Percentiles rank a stretch among this genome's conserved stretches.
These are phyloP conservation scores for Morbakka virulenta DNA, from an alignment of 30 jellyfish, hydroid and myxozoan genomes.

Conservation along the genomic window DNA sequence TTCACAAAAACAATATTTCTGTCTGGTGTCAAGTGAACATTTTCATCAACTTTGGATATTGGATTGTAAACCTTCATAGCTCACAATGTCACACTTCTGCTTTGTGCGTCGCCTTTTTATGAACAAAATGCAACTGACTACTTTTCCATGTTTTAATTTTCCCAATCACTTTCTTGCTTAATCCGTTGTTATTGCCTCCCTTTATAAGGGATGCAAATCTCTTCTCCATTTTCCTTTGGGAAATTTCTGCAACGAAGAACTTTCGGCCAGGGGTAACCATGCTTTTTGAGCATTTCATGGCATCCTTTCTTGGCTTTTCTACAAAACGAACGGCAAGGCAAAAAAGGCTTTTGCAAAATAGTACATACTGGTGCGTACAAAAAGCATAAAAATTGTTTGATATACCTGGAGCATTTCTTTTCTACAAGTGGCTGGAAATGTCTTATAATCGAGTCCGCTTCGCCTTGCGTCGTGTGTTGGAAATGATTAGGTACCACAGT, in stretches of 20 bases:
- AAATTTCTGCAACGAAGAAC: constrained; percentile 44
- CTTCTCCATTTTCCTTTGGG: constrained; percentile 32
- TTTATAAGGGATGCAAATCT: not conserved
- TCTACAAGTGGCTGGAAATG: constrained; percentile 45
- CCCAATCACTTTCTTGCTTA: too few species aligned
- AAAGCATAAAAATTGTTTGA: constrained; percentile 56
- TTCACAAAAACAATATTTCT: too few species aligned
- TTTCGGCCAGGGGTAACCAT: constrained; percentile 64
- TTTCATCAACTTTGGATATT: too few species aligned
- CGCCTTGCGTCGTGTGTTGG: constrained; percentile 33
- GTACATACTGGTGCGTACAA: constrained; percentile 69
- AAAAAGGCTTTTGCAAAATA: constrained; percentile 19
- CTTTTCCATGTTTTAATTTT: too few species aligned
- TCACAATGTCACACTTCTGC: too few species aligned
- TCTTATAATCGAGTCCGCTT: constrained; percentile 18
- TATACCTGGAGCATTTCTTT: constrained; percentile 43
- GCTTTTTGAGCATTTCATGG: constrained; percentile 16
- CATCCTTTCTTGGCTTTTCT: constrained; percentile 58
- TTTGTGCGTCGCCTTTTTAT: too few species aligned
- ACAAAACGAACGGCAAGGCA: constrained; percentile 66
- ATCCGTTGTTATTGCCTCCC: too few species aligned
- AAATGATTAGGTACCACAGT: constrained; percentile 58
- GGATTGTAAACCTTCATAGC: too few species aligned
- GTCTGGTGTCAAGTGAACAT: too few species aligned
- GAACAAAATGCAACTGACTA: too few species aligned